A percentile compares a stretch with the other conserved stretches of the same genome.
Conservation (phyloP, 2,888 invertebrate genomes). For the Brachypalpus laphriformis region DNA sequence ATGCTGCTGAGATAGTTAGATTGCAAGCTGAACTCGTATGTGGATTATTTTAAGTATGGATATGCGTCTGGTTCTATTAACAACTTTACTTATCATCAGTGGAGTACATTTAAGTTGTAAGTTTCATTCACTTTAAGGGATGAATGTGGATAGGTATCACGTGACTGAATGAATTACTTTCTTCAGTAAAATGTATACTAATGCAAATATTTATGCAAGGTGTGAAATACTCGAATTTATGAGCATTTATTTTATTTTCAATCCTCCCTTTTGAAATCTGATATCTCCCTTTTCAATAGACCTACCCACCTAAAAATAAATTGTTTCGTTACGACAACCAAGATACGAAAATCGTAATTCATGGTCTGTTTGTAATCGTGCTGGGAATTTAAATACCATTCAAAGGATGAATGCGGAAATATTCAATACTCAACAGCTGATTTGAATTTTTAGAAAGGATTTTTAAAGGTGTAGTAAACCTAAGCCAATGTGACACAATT, state of each 20-base stretch:
- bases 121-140: constrained; percentile 19
- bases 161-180: not conserved
- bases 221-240: not conserved
- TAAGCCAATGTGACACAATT: not conserved
- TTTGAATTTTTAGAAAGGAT: not conserved
- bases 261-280: not conserved
- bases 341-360: too few relatives aligned
- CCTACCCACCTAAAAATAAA: too few relatives aligned
- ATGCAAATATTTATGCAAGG: not conserved
- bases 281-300: not conserved
- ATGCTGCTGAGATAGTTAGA: constrained; percentile 22
- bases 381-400: too few relatives aligned
- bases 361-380: too few relatives aligned
- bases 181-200: not conserved
- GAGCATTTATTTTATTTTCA: not conserved
- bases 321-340: not conserved
- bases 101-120: constrained; percentile 52
- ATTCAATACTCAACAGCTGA: not conserved
- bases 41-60: constrained; percentile 65
- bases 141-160: not conserved
- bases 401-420: not conserved
- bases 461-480: not conserved
- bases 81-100: constrained; percentile 43
- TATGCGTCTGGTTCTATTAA: constrained; percentile 44
- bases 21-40: constrained; percentile 28